These are phyloP conservation scores for Neosilurus hyrtlii DNA, from an alignment of 2,797 vertebrate species.

Conservation along the genomic window DNA sequence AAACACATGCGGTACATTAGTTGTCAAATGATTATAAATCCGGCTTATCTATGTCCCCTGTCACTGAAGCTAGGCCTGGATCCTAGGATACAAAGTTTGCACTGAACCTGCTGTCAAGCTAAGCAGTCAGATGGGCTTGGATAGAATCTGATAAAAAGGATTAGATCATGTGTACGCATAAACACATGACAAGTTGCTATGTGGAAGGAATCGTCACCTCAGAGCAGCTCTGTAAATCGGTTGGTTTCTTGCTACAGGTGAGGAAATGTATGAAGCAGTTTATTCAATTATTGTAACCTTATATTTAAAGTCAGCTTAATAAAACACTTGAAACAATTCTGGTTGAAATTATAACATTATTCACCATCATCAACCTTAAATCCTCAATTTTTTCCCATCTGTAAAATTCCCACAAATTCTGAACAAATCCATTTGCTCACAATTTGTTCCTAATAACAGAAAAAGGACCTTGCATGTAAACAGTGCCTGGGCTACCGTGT, in stretches of 20 bases:
- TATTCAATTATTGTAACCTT: background rate
- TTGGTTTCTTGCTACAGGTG: background rate
- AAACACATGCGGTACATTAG: constrained; percentile 31
- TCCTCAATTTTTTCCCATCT: background rate
- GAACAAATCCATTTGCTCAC: background rate
- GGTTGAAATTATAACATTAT: background rate
- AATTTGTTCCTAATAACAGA: background rate
- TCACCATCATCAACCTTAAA: background rate
- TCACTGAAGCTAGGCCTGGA: background rate
- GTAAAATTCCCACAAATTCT: background rate
- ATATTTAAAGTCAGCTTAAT: background rate
- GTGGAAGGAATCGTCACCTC: background rate
- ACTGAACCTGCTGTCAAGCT: constrained; percentile 20
- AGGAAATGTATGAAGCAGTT: background rate
- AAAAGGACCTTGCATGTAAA: background rate
- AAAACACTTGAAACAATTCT: background rate
- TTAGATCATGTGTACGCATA: constrained; percentile 31
- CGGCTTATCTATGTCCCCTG: constrained; percentile 25
- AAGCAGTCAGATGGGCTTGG: constrained; percentile 22
- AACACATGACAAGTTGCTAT: constrained; percentile 26
- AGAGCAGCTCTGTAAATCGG: background rate
- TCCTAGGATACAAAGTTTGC: background rate
- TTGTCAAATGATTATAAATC: constrained; percentile 35
- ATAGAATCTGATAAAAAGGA: constrained; percentile 39
- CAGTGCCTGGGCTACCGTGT: background rate